These are phyloP conservation scores for Julus scandinavius DNA, from an alignment of 2,888 invertebrate species.

Conservation along the genomic window DNA sequence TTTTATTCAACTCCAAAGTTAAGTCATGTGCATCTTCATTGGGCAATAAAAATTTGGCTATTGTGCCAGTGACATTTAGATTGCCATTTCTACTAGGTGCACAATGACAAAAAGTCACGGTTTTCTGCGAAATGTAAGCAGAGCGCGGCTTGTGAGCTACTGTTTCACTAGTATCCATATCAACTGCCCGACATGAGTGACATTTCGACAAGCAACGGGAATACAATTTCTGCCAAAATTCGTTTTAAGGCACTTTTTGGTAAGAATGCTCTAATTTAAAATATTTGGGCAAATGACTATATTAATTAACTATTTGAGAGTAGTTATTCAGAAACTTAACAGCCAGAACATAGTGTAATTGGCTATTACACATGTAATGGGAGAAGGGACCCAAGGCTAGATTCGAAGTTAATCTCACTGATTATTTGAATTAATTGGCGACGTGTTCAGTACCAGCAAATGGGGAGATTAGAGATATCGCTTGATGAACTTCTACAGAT, in stretches of 20 bases:
- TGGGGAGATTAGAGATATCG: no score
- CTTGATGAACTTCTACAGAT: no score
- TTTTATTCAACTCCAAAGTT: not conserved
- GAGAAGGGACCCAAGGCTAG: no score
- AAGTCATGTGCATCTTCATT: slow-evolving; percentile 22
- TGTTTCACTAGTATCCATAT: not conserved
- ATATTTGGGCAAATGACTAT: no score
- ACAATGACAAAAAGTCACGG: slow-evolving; percentile 17
- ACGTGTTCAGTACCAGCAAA: no score
- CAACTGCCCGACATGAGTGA: not conserved
- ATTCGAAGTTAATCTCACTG: no score
- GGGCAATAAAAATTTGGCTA: slow-evolving; percentile 31
- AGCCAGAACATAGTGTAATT: no score
- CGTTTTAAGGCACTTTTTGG: not conserved
- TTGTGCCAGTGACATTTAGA: slow-evolving; percentile 23
- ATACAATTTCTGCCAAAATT: not conserved
- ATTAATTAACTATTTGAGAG: no score
- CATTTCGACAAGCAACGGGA: not conserved
- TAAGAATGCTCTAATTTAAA: not conserved
- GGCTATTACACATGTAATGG: no score
- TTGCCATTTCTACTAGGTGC: not conserved
- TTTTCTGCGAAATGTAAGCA: slow-evolving; percentile 1
- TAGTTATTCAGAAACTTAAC: no score
- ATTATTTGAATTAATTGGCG: no score
- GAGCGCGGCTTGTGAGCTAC: not conserved